phyloP scores from a whole-genome alignment of 1,140 invertebrate species.

The Asobara japonica region DNA sequence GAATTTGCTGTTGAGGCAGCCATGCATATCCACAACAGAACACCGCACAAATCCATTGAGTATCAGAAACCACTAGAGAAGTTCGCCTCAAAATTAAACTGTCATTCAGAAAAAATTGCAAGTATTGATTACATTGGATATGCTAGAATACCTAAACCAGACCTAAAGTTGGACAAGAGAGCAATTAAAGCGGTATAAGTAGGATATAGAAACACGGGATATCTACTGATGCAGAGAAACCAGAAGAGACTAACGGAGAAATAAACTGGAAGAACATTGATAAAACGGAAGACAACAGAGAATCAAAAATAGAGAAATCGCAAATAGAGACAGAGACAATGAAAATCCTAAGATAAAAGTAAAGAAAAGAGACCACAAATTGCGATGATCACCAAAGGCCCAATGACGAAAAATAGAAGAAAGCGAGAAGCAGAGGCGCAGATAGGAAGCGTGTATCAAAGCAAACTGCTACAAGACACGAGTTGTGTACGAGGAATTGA shows the following conservation, averaged over 20 bases:
- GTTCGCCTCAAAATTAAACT: slow-evolving; percentile 3
- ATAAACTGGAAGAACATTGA: not conserved
- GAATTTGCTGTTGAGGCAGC: slow-evolving; percentile 49
- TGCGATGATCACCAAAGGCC: not conserved
- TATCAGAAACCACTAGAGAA: slow-evolving; percentile 28
- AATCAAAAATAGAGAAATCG: not conserved
- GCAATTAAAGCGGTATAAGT: slow-evolving; percentile 37
- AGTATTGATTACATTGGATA: slow-evolving; percentile 38
- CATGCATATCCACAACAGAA: slow-evolving; percentile 49
- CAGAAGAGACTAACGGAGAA: not conserved
- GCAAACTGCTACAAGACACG: not conserved
- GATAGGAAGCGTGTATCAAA: not conserved
- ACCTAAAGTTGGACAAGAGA: slow-evolving; percentile 30
- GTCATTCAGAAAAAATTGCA: slow-evolving; percentile 32
- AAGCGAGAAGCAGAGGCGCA: not conserved
- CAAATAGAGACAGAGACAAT: not conserved
- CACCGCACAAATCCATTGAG: slow-evolving; percentile 37
- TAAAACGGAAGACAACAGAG: not conserved
- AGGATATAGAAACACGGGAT: not conserved
- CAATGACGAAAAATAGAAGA: not conserved
- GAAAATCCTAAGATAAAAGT: not conserved
- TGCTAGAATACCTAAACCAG: slow-evolving; percentile 29
- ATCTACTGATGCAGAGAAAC: not conserved
- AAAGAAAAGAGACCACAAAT: not conserved
- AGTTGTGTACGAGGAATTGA: not conserved